These are phyloP conservation scores for Ophion costatus DNA, from an alignment of 2,888 invertebrate species.

Conservation along the genomic window DNA sequence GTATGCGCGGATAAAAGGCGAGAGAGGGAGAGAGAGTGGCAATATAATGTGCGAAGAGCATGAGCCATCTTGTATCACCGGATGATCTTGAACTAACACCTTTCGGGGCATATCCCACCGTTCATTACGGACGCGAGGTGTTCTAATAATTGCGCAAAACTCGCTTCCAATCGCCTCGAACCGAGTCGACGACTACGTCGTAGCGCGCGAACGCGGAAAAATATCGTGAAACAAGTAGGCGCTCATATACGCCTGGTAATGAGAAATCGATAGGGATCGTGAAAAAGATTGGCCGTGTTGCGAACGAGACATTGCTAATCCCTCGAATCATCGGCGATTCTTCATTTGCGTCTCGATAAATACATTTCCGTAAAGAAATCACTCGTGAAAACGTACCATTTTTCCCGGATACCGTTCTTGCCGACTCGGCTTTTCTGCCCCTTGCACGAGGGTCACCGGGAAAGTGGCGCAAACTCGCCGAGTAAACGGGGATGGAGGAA, in stretches of 20 bases:
- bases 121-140: constrained; percentile 81
- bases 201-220: constrained; percentile 7
- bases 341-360: neutral
- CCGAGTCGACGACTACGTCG: neutral
- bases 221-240: constrained; percentile 45
- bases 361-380: neutral
- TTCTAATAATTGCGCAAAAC: constrained; percentile 82
- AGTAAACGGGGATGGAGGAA: too few relatives aligned
- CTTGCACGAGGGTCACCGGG: too few relatives aligned
- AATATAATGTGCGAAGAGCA: constrained; percentile 55
- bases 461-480: too few relatives aligned
- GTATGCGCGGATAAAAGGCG: constrained; percentile 29
- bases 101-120: constrained; percentile 80
- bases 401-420: too few relatives aligned
- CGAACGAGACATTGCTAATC: constrained; percentile 81
- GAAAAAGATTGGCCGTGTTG: constrained; percentile 70
- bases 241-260: constrained; percentile 31
- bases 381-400: neutral
- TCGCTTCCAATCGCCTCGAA: constrained; percentile 56
- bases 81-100: constrained; percentile 83
- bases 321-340: constrained; percentile 38
- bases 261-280: constrained; percentile 30
- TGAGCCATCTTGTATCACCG: constrained; percentile 75
- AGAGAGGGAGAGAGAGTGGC: constrained; percentile 31
- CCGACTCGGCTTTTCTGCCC: too few relatives aligned